Evolutionary conservation across 2,888 invertebrate genomes (phyloP).

Genomic region (Arrhopalites spinosus): DNA sequence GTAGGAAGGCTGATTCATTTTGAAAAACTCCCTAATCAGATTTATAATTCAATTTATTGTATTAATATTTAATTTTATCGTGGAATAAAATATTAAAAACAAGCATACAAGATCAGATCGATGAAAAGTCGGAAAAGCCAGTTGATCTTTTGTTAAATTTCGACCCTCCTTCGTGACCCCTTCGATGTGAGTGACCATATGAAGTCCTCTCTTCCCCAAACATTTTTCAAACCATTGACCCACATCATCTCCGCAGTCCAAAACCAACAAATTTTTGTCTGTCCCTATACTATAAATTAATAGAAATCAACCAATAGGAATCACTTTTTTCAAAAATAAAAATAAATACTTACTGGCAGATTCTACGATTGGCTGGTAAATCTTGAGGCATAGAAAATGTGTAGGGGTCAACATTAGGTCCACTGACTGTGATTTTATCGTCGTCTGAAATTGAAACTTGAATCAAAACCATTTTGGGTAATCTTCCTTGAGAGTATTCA

Average conservation of each 20-base stretch:
- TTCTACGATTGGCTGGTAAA: neutral
- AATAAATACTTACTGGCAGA: slow-evolving; percentile 12
- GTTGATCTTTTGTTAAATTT: slow-evolving; percentile 14
- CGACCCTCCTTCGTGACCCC: slow-evolving; percentile 26
- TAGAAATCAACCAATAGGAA: neutral
- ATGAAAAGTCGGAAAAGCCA: slow-evolving; percentile 11
- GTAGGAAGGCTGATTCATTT: slow-evolving; percentile 59
- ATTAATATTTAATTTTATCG: neutral
- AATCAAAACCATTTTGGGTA: slow-evolving; percentile 39
- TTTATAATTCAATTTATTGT: neutral
- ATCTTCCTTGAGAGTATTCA: slow-evolving; percentile 34
- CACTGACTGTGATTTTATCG: slow-evolving; percentile 34
- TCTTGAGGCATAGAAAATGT: slow-evolving; percentile 28
- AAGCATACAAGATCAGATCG: neutral
- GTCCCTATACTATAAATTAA: slow-evolving; percentile 11
- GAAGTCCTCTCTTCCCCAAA: slow-evolving; percentile 35
- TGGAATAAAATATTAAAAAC: too few relatives aligned
- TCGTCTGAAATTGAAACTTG: slow-evolving; percentile 32
- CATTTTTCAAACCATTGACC: slow-evolving; percentile 43
- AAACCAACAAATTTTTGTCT: slow-evolving; percentile 40
- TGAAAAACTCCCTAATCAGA: slow-evolving; percentile 55
- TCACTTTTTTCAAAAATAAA: neutral
- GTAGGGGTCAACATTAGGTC: slow-evolving; percentile 21
- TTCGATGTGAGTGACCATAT: slow-evolving; percentile 43
- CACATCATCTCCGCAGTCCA: slow-evolving; percentile 53